phyloP scores from a whole-genome alignment of 2,113 vertebrate species.

The Esox niger region DNA sequence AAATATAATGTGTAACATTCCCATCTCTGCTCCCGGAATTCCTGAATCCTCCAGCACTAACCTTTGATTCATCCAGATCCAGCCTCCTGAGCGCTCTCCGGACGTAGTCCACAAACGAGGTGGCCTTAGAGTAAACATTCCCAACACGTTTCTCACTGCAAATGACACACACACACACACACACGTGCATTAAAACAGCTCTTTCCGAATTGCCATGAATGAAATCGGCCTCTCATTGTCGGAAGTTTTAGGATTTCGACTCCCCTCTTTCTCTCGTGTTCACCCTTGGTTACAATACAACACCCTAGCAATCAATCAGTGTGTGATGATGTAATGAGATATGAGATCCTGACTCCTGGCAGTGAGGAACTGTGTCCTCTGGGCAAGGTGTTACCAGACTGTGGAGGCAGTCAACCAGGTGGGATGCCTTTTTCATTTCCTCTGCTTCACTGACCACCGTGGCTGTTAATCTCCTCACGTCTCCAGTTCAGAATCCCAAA shows the following conservation, averaged over 20 bases:
- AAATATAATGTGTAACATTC: too few species aligned
- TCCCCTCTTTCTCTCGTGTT: not conserved
- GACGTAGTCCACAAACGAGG: constrained; percentile 89
- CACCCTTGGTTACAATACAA: not conserved
- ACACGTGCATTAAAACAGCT: constrained; percentile 28
- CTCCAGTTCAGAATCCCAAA: too few species aligned
- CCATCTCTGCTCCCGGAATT: not conserved
- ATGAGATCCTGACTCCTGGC: constrained; percentile 7
- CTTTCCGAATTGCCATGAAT: not conserved
- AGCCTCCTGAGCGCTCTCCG: constrained; percentile 83
- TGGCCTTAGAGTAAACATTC: constrained; percentile 88
- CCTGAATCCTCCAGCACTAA: constrained; percentile 22
- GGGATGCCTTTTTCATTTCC: too few species aligned
- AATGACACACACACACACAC: constrained; percentile 32
- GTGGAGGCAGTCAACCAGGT: not conserved
- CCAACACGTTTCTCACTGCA: constrained; percentile 86
- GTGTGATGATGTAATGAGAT: constrained; percentile 10
- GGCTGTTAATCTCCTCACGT: too few species aligned
- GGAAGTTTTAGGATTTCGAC: constrained; percentile 15
- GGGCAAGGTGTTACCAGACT: too few species aligned
- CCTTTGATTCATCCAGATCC: constrained; percentile 86
- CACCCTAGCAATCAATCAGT: not conserved
- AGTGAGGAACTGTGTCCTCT: not conserved
- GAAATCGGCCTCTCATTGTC: not conserved
- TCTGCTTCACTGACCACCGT: too few species aligned